A percentile compares a stretch with the other conserved stretches of the same genome.
Conservation (phyloP, 2,113 vertebrate genomes). For the Bolborhynchus lineola region DNA sequence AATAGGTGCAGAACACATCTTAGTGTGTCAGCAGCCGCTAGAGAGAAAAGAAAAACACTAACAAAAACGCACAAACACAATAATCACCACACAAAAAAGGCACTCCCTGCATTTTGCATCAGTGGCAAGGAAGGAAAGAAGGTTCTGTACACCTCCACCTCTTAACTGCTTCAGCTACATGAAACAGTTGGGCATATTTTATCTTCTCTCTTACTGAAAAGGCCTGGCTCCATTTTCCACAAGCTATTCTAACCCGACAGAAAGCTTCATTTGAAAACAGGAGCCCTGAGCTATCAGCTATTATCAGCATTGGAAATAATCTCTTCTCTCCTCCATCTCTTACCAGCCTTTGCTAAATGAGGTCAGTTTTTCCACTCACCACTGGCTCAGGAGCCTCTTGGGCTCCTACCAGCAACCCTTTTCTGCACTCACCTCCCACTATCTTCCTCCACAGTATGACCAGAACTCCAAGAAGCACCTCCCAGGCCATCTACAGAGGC, state of each 20-base stretch:
- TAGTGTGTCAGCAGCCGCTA: neutral
- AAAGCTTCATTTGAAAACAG: neutral
- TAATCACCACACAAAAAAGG: neutral
- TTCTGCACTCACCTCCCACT: neutral
- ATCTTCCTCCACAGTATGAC: neutral
- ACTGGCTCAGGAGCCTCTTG: neutral
- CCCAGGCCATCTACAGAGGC: neutral
- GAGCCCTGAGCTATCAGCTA: neutral
- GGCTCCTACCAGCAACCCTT: neutral
- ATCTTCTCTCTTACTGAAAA: neutral
- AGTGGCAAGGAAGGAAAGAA: neutral
- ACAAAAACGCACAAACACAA: neutral
- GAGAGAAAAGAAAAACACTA: neutral
- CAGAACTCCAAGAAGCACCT: neutral
- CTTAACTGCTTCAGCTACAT: neutral
- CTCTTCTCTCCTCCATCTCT: neutral
- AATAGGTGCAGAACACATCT: neutral
- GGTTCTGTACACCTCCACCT: neutral
- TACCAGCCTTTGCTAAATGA: neutral
- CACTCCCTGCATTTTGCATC: neutral
- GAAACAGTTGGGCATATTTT: neutral
- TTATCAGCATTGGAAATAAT: neutral
- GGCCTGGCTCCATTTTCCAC: neutral
- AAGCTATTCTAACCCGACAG: neutral
- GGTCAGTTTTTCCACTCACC: neutral